Percentiles rank a stretch among this genome's conserved stretches.
phyloP scores from a whole-genome alignment of 2,888 invertebrate genomes.

The Schrankia costaestrigalis region DNA sequence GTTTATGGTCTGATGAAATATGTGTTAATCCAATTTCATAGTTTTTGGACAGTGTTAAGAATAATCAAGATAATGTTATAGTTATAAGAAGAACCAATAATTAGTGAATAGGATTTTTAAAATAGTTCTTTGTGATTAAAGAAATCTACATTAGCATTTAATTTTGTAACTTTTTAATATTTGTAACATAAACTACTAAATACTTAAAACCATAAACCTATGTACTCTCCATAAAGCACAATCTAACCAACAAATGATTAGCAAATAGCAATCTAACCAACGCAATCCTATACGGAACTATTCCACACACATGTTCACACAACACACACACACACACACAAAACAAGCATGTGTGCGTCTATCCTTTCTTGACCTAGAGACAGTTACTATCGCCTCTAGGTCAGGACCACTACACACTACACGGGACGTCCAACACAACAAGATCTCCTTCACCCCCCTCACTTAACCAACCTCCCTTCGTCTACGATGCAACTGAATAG shows the following conservation, averaged over 20 bases:
- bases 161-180: too few relatives aligned
- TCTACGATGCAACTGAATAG: slow-evolving; percentile 44
- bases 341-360: slow-evolving; percentile 61
- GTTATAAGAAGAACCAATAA: too few relatives aligned
- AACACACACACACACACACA: slow-evolving; percentile 7
- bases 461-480: slow-evolving; percentile 10
- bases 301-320: slow-evolving; percentile 21
- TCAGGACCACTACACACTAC: slow-evolving; percentile 74
- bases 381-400: slow-evolving; percentile 73
- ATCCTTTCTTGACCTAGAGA: slow-evolving; percentile 79
- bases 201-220: too few relatives aligned
- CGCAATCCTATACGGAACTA: slow-evolving; percentile 19
- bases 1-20: too few relatives aligned
- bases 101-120: too few relatives aligned
- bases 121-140: too few relatives aligned
- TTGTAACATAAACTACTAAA: too few relatives aligned
- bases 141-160: too few relatives aligned
- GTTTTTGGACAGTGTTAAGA: too few relatives aligned
- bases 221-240: not conserved
- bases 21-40: too few relatives aligned
- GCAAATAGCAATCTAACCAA: slow-evolving; percentile 8
- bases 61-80: too few relatives aligned
- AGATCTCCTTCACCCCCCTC: slow-evolving; percentile 38
- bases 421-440: slow-evolving; percentile 45
- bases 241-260: not conserved